Evolutionary conservation across 1,140 invertebrate species (phyloP).

Genomic region (Heliothis virescens): DNA sequence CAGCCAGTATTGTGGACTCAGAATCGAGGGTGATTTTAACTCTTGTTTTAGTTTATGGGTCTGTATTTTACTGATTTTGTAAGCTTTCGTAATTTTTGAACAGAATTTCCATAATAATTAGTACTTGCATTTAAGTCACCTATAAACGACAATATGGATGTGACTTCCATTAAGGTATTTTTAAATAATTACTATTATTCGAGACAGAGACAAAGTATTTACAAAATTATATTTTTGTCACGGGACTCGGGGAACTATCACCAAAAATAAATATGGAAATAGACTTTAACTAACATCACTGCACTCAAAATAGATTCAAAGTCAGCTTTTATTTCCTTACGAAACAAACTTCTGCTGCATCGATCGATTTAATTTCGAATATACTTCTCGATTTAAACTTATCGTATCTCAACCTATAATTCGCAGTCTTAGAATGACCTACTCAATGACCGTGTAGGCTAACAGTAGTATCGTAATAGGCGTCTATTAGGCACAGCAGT

Average conservation of each 20-base stretch:
- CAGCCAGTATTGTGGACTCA: too few species aligned
- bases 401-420: slow-evolving; percentile 1
- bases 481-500: slow-evolving; percentile 43
- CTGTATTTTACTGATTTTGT: too few species aligned
- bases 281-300: background rate
- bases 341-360: slow-evolving; percentile 1
- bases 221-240: background rate
- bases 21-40: too few species aligned
- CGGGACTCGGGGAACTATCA: background rate
- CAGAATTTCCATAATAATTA: too few species aligned
- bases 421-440: too few species aligned
- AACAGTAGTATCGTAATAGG: slow-evolving; percentile 32
- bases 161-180: too few species aligned
- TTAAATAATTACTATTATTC: too few species aligned
- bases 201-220: too few species aligned
- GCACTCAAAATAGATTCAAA: background rate
- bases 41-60: too few species aligned
- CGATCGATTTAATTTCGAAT: slow-evolving; percentile 2
- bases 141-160: too few species aligned
- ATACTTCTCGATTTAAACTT: background rate
- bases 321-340: slow-evolving; percentile 23
- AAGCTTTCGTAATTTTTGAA: too few species aligned
- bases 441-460: slow-evolving; percentile 25
- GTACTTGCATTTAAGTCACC: too few species aligned
- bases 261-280: background rate